Base-by-base conservation (phyloP, 2,888 invertebrate species). In the Drosophila nigricruria region DNA sequence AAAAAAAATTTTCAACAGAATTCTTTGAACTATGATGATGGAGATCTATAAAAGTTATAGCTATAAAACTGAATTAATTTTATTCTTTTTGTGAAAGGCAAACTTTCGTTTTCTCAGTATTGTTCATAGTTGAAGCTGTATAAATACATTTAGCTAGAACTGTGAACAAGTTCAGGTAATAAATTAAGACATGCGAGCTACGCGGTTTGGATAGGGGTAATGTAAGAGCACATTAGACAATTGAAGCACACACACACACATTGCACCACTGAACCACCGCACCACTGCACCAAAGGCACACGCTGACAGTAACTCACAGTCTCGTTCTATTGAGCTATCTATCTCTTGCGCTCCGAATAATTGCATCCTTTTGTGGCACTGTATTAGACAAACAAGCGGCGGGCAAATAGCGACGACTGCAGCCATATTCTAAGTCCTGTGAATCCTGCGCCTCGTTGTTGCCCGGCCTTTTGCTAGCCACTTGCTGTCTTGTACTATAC, bases 261-360 rank as follows among this genome's bases (percentile, higher is more conserved):
- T 12, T 45, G 68, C 57, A 65, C 49, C 71, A 61, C 16, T 20
- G 25, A 20, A 53, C 42, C 32, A 62, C 50, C 56, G 65, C 69
- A 73, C 73, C 68, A 63, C 71, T 64, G 72, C 74, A 73, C 76
- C 69, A 65, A 34, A 65, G 45, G 66, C 66, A 59, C 49, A 66
- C 42, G 40, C 54, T 72, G 30, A 50, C 40, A 58, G 54, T 62
- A 70, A 62, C 50, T 76, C 58, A 66, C 58, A 45, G 58, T 63
- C 74, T 68, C 50, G 47, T 61, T 49, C 50, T 18, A 45, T 20
- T 40, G 45, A 45, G 58, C 45, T 58, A 40, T 67, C 23, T 47
- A 50, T 57, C 50, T 42, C 49, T 50, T 50, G 20, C 71, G 60
- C 66, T 54, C 23, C 49, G 49, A 50, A 54, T 47, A 53, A 20